Evolutionary conservation across 2,888 invertebrate genomes (phyloP), one percentile per base, ranked within the genome.

Genomic region (Cylindroiulus punctatus): DNA sequence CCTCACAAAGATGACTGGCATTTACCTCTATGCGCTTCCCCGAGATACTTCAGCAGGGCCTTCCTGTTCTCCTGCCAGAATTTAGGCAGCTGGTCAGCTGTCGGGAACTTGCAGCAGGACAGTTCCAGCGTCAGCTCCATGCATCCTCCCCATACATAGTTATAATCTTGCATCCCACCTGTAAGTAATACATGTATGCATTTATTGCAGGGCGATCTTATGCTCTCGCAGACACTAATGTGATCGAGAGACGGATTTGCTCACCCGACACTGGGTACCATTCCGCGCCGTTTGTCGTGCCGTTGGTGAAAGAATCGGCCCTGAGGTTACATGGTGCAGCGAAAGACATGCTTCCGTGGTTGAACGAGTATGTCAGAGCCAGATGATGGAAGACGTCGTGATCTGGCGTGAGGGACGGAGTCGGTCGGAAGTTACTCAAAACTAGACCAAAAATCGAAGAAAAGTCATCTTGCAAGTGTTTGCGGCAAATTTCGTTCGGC

Each of bases 61-160:
- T 94, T 93, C 91, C 94, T 94, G 91, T 98, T 98, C 89, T 97
- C 96, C 88, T 94, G 93, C 98, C 98, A 98, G 91, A 96, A 96
- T 88, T 94, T 94, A 32, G 94, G 93, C 84, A 98, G 91, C 90
- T 96, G 94, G 87, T 94, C 93, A 0, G 95, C 94, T 0, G 94
- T 94, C 2, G 98, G 98, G 91, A 94, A 98, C 92, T 98, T 98
- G 92, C 98, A 98, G 91, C 98, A 98, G 0, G 97, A 96, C 86
- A 98, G 94, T 91, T 98, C 98, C 82, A 98, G 91, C 0, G 98
- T 97, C n/a, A 98, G 93, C 91, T 98, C 98, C 96, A 98, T 96
- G 90, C 97, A 97, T 19, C 97, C 97, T 89, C 95, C 95, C 94
- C 95, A 95, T 19, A 97, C 93, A 91, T 98, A 98, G 91, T 98